A percentile compares a stretch with the other conserved stretches of the same genome.
Evolutionary conservation across 2,888 invertebrate genomes (phyloP).

Genomic region (Zaprionus bogoriensis): DNA sequence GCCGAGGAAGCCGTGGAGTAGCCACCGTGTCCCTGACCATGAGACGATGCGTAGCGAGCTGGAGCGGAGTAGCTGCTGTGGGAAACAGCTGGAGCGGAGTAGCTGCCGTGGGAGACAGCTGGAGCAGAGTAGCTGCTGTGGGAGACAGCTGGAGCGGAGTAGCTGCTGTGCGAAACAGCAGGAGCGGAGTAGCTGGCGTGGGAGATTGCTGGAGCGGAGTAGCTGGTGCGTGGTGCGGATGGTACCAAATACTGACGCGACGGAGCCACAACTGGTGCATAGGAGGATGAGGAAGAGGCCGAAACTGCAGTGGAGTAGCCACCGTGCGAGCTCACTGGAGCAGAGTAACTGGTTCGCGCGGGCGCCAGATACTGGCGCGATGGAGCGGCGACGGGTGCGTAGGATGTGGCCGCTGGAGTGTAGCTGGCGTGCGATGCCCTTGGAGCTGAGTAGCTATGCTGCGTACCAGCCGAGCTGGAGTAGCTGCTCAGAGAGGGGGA

Average conservation of each 20-base stretch:
- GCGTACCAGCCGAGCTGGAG: background rate
- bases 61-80: constrained; percentile 12
- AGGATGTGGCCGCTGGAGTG: background rate
- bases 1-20: constrained; percentile 7
- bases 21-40: constrained; percentile 21
- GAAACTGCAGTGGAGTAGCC: background rate
- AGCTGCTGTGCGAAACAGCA: background rate
- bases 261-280: background rate
- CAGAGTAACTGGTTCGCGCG: constrained; percentile 20
- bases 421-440: background rate
- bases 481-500: background rate
- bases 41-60: constrained; percentile 26
- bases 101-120: constrained; percentile 20
- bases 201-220: constrained; percentile 15
- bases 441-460: background rate
- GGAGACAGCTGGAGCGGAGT: constrained; percentile 22
- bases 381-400: constrained; percentile 7
- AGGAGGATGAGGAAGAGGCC: background rate
- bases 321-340: constrained; percentile 6
- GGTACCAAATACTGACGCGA: background rate
- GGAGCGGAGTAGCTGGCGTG: constrained; percentile 11
- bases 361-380: constrained; percentile 8
- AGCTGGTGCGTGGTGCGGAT: background rate
- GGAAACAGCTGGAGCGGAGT: background rate
- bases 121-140: constrained; percentile 31